Evolutionary conservation across 1,140 invertebrate genomes (phyloP).

Genomic region (Radopholus similis): DNA sequence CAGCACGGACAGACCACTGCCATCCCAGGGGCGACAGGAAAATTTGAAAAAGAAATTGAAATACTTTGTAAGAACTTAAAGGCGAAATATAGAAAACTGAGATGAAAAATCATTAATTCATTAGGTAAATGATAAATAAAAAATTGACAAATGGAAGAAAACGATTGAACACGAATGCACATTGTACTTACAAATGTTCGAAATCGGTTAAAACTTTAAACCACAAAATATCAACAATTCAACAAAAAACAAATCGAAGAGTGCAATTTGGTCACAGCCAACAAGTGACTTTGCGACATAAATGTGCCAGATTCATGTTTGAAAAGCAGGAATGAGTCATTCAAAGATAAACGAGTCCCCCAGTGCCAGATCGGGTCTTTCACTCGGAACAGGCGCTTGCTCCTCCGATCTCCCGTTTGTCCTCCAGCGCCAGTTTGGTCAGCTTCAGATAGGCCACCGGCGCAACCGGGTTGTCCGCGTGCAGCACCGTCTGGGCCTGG

Average conservation of each 20-base stretch:
- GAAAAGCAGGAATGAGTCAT: no score
- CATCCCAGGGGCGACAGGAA: not conserved
- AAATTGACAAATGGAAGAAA: not conserved
- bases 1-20: constrained; percentile 1
- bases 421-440: constrained; percentile 24
- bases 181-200: no score
- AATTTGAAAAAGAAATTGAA: not conserved
- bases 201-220: no score
- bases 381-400: no score
- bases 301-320: no score
- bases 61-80: not conserved
- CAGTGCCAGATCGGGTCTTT: no score
- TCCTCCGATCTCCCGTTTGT: constrained; percentile 9
- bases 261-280: no score
- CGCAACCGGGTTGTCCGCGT: constrained; percentile 14
- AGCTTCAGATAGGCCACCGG: constrained; percentile 40
- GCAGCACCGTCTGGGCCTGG: constrained; percentile 15
- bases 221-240: no score
- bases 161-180: not conserved
- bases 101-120: no score
- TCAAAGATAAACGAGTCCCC: no score
- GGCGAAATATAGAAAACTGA: not conserved
- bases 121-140: not conserved
- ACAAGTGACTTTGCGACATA: no score
- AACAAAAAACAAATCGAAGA: no score